Base-by-base conservation (phyloP, 2,113 vertebrate species). In the Thinocorus orbignyianus region DNA sequence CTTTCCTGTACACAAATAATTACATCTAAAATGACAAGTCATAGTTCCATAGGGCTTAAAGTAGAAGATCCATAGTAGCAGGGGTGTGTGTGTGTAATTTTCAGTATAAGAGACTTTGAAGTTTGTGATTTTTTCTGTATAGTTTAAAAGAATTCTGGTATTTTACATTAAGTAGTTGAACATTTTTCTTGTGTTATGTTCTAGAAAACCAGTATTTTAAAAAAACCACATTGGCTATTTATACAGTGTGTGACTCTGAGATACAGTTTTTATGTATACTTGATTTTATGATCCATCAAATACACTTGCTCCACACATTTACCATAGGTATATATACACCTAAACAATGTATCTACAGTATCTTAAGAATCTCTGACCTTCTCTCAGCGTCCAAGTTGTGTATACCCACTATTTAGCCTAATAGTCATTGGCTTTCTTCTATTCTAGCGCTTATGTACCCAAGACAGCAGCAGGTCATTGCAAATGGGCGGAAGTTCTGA, bases 401-500 rank as follows among this genome's bases (percentile, higher is more conserved):
- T 41, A 12, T 54, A 20, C 6, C 10, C 70, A 7, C 23, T 71
- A 22, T 54, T 70, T 37, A 86, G 41, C 22, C 28, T 37, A 37
- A 71, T 7, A 33, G 25, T 80, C 70, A 62, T 77, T 76, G 79
- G 70, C 44, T 96, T 95, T 86, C 88, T 97, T 96, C 58, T 97
- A 57, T 66, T 35, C 79, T 58, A 98, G 97, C 81, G 93, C 90
- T 80, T 94, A 91, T 68, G 88, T 98, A 54, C 97, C 96, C 41
- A 96, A 97, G 94, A 97, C 95, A 92, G 98, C 96, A 65, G 97
- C 96, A 33, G 39, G 11, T 44, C 52, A 76, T 2, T 84, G 61
- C 83, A 87, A 37, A 57, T 98, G 97, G 98, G 19, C n/a, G 1
- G 37, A 83, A 81, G 97, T 98, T 72, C 81, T 97, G 64, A 2